Evolutionary conservation across 2,797 vertebrate species (phyloP).

Genomic region (Ceryle rudis): DNA sequence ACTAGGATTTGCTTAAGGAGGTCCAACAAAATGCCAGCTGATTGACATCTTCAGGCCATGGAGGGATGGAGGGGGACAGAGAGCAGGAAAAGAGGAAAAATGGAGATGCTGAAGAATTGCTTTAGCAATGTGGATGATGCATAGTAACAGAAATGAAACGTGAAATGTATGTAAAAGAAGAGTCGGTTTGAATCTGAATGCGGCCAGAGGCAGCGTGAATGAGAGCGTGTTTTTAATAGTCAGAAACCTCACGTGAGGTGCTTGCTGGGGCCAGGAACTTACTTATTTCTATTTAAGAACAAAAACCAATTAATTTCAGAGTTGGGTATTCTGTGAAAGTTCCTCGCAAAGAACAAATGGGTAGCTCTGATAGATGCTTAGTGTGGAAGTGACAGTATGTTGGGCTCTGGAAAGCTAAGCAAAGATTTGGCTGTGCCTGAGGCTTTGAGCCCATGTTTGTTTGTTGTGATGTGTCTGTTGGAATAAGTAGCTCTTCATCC

Average conservation of each 20-base stretch:
- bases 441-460: background rate
- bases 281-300: background rate
- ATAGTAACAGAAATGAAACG: background rate
- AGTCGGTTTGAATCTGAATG: background rate
- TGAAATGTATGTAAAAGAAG: background rate
- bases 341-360: constrained; percentile 6
- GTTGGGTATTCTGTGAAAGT: background rate
- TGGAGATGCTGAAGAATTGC: background rate
- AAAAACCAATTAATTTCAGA: background rate
- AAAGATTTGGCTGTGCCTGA: background rate
- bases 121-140: background rate
- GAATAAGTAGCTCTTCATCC: constrained; percentile 1
- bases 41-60: background rate
- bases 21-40: background rate
- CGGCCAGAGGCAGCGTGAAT: background rate
- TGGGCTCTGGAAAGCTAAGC: background rate
- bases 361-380: fast-evolving
- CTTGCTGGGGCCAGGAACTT: background rate
- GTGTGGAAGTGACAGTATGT: background rate
- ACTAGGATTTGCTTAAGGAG: background rate
- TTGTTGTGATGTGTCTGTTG: constrained; percentile 28
- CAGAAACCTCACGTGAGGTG: background rate
- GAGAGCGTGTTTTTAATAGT: background rate
- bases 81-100: background rate
- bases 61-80: background rate